A percentile compares a stretch with the other conserved stretches of the same genome.
Evolutionary conservation across 1,140 invertebrate genomes (phyloP).

Genomic region (Hydropsyche tenuis): DNA sequence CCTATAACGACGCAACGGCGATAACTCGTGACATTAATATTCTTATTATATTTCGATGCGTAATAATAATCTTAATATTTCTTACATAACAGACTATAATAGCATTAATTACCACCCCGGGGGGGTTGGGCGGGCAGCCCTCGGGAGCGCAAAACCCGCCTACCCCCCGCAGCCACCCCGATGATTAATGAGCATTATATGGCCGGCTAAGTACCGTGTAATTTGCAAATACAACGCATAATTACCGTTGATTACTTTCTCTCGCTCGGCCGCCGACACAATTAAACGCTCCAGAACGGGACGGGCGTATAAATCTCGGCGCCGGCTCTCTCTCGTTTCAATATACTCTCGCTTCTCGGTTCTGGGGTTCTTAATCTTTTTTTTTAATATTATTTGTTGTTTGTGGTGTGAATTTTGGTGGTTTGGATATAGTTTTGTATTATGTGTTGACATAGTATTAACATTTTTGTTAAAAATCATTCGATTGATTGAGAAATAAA

Average conservation of each 20-base stretch:
- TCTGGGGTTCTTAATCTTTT: conserved; percentile 17
- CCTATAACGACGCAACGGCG: too few species aligned
- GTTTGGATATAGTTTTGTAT: too few species aligned
- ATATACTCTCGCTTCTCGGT: neutral
- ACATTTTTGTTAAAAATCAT: too few species aligned
- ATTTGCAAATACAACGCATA: conserved; percentile 66
- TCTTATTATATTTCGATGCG: conserved; percentile 25
- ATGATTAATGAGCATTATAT: conserved; percentile 66
- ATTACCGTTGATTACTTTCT: conserved; percentile 56
- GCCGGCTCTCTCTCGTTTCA: conserved; percentile 6
- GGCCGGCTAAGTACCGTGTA: conserved; percentile 66
- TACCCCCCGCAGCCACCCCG: conserved; percentile 21
- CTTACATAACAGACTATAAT: conserved; percentile 21
- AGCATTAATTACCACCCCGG: conserved; percentile 8
- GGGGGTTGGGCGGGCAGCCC: neutral
- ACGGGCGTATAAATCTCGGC: conserved; percentile 4
- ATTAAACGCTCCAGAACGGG: conserved; percentile 22
- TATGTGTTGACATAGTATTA: neutral
- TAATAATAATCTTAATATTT: conserved; percentile 18
- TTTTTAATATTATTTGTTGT: neutral
- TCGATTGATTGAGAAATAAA: too few species aligned
- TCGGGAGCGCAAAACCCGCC: neutral
- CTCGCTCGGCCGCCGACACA: conserved; percentile 17
- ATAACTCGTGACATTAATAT: conserved; percentile 22
- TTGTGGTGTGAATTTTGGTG: too few species aligned